These are phyloP conservation scores for Zoroaster sp. DNA, from an alignment of 53 echinoderm and acorn worm genomes.

Conservation along the genomic window DNA sequence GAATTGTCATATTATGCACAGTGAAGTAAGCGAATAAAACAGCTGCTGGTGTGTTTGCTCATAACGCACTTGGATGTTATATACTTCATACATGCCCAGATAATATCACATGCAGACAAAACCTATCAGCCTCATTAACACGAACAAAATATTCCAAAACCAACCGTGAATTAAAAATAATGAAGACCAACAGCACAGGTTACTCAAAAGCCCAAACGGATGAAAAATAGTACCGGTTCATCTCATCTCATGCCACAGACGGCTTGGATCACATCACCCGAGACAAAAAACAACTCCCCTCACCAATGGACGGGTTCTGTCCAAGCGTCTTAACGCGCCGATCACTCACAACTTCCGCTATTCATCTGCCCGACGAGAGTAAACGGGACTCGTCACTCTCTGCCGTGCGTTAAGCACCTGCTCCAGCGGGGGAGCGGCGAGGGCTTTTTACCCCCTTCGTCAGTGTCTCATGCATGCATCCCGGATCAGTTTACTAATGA, in stretches of 20 bases:
- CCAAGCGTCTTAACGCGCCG: slow-evolving; percentile 25
- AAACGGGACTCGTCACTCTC: slow-evolving; percentile 44
- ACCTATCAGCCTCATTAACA: neutral
- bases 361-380: slow-evolving; percentile 39
- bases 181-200: neutral
- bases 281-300: slow-evolving; percentile 16
- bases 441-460: neutral
- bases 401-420: slow-evolving; percentile 35
- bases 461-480: slow-evolving; percentile 9
- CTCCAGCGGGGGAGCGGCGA: neutral
- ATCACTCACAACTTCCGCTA: slow-evolving; percentile 53
- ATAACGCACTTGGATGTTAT: neutral
- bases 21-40: too few species aligned
- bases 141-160: neutral
- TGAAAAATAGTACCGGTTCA: neutral
- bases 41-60: neutral
- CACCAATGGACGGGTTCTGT: slow-evolving; percentile 45
- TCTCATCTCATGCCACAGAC: neutral
- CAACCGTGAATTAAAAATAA: neutral
- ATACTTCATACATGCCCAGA: neutral
- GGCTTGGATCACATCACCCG: neutral
- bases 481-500: slow-evolving; percentile 55
- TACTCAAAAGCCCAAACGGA: neutral
- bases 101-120: neutral
- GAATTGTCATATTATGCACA: too few species aligned